Evolutionary conservation across 2,888 invertebrate species (phyloP).

Genomic region (Cenopis cana): DNA sequence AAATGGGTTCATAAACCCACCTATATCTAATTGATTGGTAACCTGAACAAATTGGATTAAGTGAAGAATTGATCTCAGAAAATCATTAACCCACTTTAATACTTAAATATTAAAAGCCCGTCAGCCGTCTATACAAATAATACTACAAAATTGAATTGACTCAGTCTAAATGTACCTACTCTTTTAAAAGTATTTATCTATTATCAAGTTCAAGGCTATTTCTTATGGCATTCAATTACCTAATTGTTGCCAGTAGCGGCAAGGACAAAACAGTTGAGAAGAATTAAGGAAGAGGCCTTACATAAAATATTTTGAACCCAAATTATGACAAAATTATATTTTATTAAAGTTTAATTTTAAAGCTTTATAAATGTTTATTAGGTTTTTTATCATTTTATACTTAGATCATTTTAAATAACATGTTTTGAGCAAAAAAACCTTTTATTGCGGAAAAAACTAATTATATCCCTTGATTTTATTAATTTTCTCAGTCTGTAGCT

Average conservation of each 20-base stretch:
- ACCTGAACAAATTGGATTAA: background rate
- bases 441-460: no score
- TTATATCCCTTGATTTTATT: no score
- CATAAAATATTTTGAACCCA: no score
- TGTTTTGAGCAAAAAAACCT: no score
- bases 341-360: no score
- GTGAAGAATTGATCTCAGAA: background rate
- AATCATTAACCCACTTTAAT: background rate
- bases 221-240: conserved; percentile 3
- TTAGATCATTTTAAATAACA: no score
- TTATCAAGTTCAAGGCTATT: conserved; percentile 4
- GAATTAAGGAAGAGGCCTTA: conserved; percentile 8
- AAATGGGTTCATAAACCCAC: no score
- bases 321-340: no score
- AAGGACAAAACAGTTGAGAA: conserved; percentile 27
- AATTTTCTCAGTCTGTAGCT: no score
- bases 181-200: background rate
- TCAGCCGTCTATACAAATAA: background rate
- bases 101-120: background rate
- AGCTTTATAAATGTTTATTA: no score
- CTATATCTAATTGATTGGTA: background rate
- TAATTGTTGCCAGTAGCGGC: conserved; percentile 10
- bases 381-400: no score
- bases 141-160: background rate
- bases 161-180: background rate